Evolutionary conservation across 2,797 vertebrate species (phyloP), one percentile per base, ranked within the genome.

Genomic region (Pseudochromis fuscus): DNA sequence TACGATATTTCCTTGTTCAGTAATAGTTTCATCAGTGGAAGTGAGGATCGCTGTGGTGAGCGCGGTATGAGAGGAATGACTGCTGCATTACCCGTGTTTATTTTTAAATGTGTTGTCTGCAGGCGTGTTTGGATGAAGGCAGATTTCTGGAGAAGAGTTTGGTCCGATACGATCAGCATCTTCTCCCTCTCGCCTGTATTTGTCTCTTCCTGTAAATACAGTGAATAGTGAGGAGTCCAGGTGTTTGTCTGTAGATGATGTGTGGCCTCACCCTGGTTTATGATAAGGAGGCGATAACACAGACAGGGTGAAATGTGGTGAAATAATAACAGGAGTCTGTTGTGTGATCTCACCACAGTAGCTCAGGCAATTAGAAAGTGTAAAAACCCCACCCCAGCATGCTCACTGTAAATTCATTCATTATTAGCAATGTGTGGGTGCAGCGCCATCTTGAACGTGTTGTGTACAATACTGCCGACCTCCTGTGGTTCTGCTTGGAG

Each of bases 101-200:
- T 51, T 67, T 50, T 15, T 66, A 37, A 24, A n/a, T 3, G 66
- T 50, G 58, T 53, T 77, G 13, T 71, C 21, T 51, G 10, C 16
- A 1, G 49, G 25, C 1, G 31, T 74, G 56, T 72, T 73, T 50
- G 25, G 37, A 64, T 35, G 5, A 12, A 70, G 15, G 33, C 42
- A 25, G 15, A 28, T 53, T 60, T 76, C 53, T 53, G 9, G 55
- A 72, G 48, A 61, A 70, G 21, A 0, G 60, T 70, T 55, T 58
- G 42, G 46, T 61, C 75, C 23, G 76, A 75, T 84, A 40, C 19
- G 19, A 42, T 71, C 49, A 2, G n/a, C 23, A 27, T 59, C 56
- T 61, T 58, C 4, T 1, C 7, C 49, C 44, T 57, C 25, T 35
- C 1, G 4, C 33, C 19, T 19, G 3, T 23, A 4, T 53, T 58